Evolutionary conservation across 2,888 invertebrate species (phyloP), one percentile per base, ranked within the genome.

Genomic region (Meghimatium bilineatum): DNA sequence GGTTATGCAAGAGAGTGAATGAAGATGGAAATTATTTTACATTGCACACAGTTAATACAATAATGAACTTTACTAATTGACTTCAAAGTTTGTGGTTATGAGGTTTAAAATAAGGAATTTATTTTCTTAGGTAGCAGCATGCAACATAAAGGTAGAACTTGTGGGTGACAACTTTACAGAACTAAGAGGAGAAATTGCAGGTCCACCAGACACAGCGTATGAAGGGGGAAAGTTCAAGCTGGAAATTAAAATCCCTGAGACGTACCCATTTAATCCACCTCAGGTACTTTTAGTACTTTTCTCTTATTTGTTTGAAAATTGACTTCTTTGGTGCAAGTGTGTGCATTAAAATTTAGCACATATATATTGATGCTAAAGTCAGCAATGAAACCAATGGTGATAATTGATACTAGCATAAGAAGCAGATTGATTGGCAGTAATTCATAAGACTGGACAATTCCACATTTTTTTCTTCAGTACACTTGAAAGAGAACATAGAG

Each of bases 241-340:
- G 88, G 98, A 99, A 94, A 99, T 99, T 87, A 97, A 97, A 95
- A 97, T 99, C 89, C 99, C 99, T 91, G 99, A 99, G 94, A 98
- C 98, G 71, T 99, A 99, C 95, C 99, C 99, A 29, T 99, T 99
- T 94, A 98, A 98, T 95, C 99, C 99, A 87, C 99, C 99, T 78
- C 99, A 98, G 96, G 99, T 98, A 95, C 74, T 67, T 17, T 49
- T 63, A 63, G 60, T 63, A n/a, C n/a, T n/a, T n/a, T n/a, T 63
- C 60, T n/a, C 23, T 2, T 63, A n/a, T 23, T 56, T 17, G 60
- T 63, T 10, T 2, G 17, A 20, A n/a, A 63, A 10, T 63, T 63
- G 60, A 23, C 60, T 26, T 63, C n/a, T 26, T n/a, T 63, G 12
- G 23, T 20, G 23, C 23, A 56, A 23, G 12, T 63, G n/a, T 63